phyloP scores from a whole-genome alignment of 2,888 invertebrate genomes.

The Chelonus formosanus region DNA sequence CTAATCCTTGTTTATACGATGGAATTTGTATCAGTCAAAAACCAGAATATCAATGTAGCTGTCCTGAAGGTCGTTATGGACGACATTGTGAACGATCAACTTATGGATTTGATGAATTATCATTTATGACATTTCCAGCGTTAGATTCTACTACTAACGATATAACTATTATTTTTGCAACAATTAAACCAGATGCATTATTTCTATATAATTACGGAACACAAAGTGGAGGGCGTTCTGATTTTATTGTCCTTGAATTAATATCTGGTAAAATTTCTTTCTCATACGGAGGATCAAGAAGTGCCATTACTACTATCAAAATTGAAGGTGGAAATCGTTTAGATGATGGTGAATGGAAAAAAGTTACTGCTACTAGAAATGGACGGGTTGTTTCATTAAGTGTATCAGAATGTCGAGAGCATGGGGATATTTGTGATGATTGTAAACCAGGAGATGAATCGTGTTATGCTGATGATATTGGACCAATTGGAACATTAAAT shows the following conservation, averaged over 20 bases:
- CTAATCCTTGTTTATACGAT: conserved; percentile 91
- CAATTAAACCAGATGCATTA: conserved; percentile 84
- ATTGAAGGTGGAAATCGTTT: conserved; percentile 73
- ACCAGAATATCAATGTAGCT: conserved; percentile 76
- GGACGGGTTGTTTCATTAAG: conserved; percentile 87
- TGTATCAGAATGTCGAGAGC: conserved; percentile 82
- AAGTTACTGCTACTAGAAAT: conserved; percentile 89
- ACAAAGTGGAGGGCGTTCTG: conserved; percentile 87
- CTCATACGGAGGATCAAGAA: conserved; percentile 89
- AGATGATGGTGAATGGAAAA: conserved; percentile 90
- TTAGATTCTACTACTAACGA: conserved; percentile 90
- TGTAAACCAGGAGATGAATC: conserved; percentile 83
- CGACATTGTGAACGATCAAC: conserved; percentile 90
- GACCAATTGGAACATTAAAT: conserved; percentile 87
- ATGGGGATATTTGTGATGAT: conserved; percentile 86
- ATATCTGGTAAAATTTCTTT: conserved; percentile 85
- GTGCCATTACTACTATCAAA: conserved; percentile 84
- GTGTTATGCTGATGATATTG: conserved; percentile 87
- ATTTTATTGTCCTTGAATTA: conserved; percentile 92
- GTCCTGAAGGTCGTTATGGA: conserved; percentile 88
- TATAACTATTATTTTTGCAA: conserved; percentile 89
- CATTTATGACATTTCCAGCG: conserved; percentile 88
- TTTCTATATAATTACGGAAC: conserved; percentile 92
- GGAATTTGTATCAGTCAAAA: conserved; percentile 89
- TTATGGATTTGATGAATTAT: conserved; percentile 87